These are phyloP conservation scores for Agrotis segetum DNA, from an alignment of 2,888 invertebrate species.

Conservation along the genomic window DNA sequence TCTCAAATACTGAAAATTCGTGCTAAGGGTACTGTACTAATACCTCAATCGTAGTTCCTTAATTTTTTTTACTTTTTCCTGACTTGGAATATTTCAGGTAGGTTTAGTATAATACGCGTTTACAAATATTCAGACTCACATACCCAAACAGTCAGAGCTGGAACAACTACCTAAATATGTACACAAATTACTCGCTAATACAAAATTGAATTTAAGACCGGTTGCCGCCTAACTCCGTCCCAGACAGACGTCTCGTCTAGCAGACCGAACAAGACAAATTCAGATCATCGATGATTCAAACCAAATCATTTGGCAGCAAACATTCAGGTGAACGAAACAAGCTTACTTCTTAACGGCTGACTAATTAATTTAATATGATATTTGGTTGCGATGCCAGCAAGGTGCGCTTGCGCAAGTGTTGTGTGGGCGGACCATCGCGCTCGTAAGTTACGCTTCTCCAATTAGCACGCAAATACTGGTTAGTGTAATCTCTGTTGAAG, in stretches of 20 bases:
- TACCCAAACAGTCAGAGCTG: too few relatives aligned
- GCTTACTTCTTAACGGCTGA: conserved; percentile 35
- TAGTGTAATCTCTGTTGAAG: conserved; percentile 28
- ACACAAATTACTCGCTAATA: background rate
- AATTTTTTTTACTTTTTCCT: too few relatives aligned
- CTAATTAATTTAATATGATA: conserved; percentile 53
- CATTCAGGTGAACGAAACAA: conserved; percentile 26
- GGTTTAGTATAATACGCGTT: too few relatives aligned
- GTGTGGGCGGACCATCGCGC: conserved; percentile 50
- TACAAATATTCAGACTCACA: too few relatives aligned
- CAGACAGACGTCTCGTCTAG: conserved; percentile 27
- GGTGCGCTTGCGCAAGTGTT: conserved; percentile 54
- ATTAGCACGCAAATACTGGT: conserved; percentile 48
- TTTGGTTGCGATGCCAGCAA: conserved; percentile 49
- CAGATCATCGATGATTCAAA: conserved; percentile 48
- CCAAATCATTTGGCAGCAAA: conserved; percentile 53
- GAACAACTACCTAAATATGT: too few relatives aligned
- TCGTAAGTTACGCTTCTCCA: conserved; percentile 48
- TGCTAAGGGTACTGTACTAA: too few relatives aligned
- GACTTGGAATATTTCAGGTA: too few relatives aligned
- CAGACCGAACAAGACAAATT: conserved; percentile 36
- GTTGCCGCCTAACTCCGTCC: background rate
- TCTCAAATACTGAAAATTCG: too few relatives aligned
- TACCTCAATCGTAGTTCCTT: background rate
- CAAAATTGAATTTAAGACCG: background rate